Percentiles rank a stretch among this genome's conserved stretches.
Evolutionary conservation across 2,797 vertebrate genomes (phyloP).

Genomic region (Notoglanidium macrostoma): DNA sequence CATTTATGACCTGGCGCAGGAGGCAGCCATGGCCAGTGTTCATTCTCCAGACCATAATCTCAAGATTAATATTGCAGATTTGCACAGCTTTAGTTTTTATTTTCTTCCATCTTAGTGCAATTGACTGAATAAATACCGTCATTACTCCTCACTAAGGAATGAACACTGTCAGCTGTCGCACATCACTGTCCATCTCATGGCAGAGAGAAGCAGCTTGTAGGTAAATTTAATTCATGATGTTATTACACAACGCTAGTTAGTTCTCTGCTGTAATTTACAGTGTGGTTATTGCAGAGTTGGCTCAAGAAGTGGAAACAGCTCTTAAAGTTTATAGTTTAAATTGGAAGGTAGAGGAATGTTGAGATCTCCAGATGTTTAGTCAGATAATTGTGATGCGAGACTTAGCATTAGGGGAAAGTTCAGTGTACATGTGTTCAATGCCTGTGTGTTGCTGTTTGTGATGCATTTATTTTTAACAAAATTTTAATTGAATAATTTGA

Average conservation of each 20-base stretch:
- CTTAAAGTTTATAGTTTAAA: conserved; percentile 24
- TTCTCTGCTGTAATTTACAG: conserved; percentile 21
- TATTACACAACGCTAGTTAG: background rate
- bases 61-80: background rate
- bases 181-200: background rate
- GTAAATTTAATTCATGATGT: background rate
- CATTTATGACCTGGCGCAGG: background rate
- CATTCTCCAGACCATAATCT: background rate
- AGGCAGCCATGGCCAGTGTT: background rate
- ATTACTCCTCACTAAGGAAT: background rate
- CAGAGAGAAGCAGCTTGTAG: background rate
- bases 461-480: background rate
- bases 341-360: conserved; percentile 3
- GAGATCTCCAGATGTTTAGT: background rate
- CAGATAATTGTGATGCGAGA: background rate
- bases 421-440: background rate
- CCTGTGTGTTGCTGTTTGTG: background rate
- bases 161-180: background rate
- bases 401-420: background rate
- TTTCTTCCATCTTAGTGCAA: background rate
- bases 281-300: conserved; percentile 11
- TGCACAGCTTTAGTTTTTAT: background rate
- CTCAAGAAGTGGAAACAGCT: conserved; percentile 12
- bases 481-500: background rate
- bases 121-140: background rate